Base-by-base conservation (phyloP, 2,888 invertebrate species). In the Drosophila tanythrix region DNA sequence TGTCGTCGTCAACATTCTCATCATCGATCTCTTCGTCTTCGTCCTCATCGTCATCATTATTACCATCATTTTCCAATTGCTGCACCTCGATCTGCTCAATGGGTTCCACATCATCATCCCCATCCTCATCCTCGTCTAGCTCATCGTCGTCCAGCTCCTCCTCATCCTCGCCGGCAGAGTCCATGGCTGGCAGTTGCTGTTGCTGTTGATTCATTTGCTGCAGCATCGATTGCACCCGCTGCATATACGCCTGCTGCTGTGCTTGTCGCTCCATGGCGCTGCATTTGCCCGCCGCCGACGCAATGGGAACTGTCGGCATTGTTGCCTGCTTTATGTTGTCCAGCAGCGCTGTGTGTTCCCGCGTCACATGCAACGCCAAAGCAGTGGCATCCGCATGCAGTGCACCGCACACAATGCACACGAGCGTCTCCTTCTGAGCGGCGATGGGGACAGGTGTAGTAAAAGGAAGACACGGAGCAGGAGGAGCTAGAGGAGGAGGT, bases 371-470 rank as follows among this genome's bases (percentile, higher is more conserved):
- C 52, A 81, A 67, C 0, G 92, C 92, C 74, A 93, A 72, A 0
- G 92, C 91, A 3, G 82, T 84, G n/a, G 92, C 90, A 81, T 93
- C 91, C 18, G 88, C 89, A 72, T 93, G 92, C 59, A 93, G 69
- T 0, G 90, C 87, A 2, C 93, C 92, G 56, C 93, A 93, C 1
- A 93, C 93, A 50, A 93, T 93, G 61, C 93, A 93, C 4, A 93
- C 82, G 15, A 92, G 70, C 0, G 90, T 90, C 69, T 92, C 92
- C 35, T 81, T 80, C 1, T 81, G 64, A 51, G 66, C 56, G 10
- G 46, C 25, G 0, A 2, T 25, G 31, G 35, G 25, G 35, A 40
- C 43, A 1, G 40, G 56, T 15, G 65, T 25, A 50, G 50, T 18
- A 18, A 50, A 27, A 27, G 21, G 5, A 15, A 13, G 29, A 15